A percentile compares a stretch with the other conserved stretches of the same genome.
These are phyloP conservation scores for Hemithea aestivaria DNA, from an alignment of 2,888 invertebrate species.

Conservation along the genomic window DNA sequence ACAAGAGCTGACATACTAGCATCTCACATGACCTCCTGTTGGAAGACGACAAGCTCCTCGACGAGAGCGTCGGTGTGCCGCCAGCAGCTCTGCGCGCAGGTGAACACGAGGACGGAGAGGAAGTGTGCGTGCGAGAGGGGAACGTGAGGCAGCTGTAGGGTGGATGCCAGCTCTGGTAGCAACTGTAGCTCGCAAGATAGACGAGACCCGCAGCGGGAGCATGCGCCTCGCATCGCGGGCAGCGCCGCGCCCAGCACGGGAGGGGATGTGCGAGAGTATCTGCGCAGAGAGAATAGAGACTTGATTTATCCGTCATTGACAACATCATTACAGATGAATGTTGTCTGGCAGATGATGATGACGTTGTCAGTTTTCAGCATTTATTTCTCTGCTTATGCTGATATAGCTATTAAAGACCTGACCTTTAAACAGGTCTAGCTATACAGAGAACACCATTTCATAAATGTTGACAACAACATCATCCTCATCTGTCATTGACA, in stretches of 20 bases:
- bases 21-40: conserved; percentile 81
- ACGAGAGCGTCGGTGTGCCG: conserved; percentile 82
- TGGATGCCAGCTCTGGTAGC: conserved; percentile 87
- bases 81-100: conserved; percentile 93
- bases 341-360: too few relatives aligned
- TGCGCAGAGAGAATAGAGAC: conserved; percentile 42
- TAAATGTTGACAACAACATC: too few relatives aligned
- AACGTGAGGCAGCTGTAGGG: conserved; percentile 77
- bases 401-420: too few relatives aligned
- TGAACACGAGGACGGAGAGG: conserved; percentile 91
- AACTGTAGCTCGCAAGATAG: conserved; percentile 91
- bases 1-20: background rate
- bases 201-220: conserved; percentile 84
- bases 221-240: conserved; percentile 62
- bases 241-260: conserved; percentile 86
- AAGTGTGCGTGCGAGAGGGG: conserved; percentile 84
- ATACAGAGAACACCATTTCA: too few relatives aligned
- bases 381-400: too few relatives aligned
- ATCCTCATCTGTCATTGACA: too few relatives aligned
- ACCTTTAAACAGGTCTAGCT: too few relatives aligned
- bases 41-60: conserved; percentile 86
- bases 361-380: too few relatives aligned
- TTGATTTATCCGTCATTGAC: too few relatives aligned
- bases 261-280: conserved; percentile 86
- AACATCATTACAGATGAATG: too few relatives aligned